These are phyloP conservation scores for Chloropsis hardwickii DNA, from an alignment of 2,113 vertebrate genomes.

Conservation along the genomic window DNA sequence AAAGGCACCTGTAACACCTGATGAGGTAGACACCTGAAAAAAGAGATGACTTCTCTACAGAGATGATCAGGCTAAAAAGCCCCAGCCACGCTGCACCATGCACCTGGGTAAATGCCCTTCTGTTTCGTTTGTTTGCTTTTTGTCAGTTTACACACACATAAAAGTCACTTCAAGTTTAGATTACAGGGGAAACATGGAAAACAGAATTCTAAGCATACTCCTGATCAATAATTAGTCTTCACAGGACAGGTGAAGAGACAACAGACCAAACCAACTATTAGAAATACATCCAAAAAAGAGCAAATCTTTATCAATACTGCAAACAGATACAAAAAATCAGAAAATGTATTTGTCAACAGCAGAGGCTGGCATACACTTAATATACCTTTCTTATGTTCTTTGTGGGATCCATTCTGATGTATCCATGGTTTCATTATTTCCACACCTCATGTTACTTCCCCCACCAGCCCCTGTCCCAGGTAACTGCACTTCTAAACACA, in stretches of 20 bases:
- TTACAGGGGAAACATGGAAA: neutral
- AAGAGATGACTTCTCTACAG: neutral
- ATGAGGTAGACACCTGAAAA: neutral
- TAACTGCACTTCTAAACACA: neutral
- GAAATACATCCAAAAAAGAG: neutral
- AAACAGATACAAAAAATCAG: neutral
- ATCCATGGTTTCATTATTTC: constrained; percentile 10
- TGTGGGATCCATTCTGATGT: neutral
- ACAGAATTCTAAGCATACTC: neutral
- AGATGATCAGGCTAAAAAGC: neutral
- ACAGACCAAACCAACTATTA: neutral
- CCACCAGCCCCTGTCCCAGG: neutral
- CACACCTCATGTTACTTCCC: neutral
- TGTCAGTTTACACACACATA: neutral
- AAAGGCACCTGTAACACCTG: neutral
- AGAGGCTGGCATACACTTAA: neutral
- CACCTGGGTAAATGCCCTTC: neutral
- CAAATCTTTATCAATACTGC: neutral
- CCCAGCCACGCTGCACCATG: neutral
- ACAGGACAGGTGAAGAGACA: neutral
- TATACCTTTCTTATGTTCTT: neutral
- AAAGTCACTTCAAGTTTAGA: neutral
- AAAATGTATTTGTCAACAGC: constrained; percentile 9
- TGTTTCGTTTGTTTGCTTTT: neutral
- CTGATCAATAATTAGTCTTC: neutral